These are phyloP conservation scores for Drosophila bocki DNA, from an alignment of 1,140 invertebrate species.

Conservation along the genomic window DNA sequence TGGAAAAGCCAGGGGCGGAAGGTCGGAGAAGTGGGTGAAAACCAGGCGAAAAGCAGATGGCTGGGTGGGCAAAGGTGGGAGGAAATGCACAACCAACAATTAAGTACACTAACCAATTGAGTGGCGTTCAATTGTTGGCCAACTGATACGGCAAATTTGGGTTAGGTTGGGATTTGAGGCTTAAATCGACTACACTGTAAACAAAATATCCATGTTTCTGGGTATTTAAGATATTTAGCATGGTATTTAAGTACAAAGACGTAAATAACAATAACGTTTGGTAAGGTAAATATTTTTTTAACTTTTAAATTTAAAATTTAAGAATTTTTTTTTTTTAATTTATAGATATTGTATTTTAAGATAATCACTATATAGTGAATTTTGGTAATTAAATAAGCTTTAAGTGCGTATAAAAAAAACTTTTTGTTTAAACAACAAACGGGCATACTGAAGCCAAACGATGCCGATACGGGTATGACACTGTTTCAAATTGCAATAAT, in stretches of 20 bases:
- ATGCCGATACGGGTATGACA: too few species aligned
- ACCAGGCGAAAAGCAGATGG: not conserved
- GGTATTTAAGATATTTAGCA: not conserved
- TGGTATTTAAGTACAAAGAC: not conserved
- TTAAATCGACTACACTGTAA: not conserved
- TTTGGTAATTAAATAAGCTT: too few species aligned
- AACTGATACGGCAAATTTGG: constrained; percentile 39
- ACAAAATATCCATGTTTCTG: not conserved
- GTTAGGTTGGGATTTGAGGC: constrained; percentile 18
- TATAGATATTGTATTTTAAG: too few species aligned
- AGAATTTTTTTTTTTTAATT: too few species aligned
- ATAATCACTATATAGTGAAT: too few species aligned
- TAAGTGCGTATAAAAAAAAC: too few species aligned
- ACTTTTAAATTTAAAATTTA: too few species aligned
- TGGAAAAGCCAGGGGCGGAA: not conserved
- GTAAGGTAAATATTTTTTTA: not conserved
- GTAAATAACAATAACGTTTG: rapidly evolving
- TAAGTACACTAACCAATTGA: constrained; percentile 47
- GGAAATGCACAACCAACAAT: constrained; percentile 41
- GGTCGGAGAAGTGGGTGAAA: not conserved
- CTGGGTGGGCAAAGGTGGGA: not conserved
- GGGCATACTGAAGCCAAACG: too few species aligned
- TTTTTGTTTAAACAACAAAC: too few species aligned
- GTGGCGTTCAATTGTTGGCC: constrained; percentile 31
- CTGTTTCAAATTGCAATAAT: too few species aligned